Conservation (phyloP, 2,888 invertebrate species). For the Leptopterna dolabrata region DNA sequence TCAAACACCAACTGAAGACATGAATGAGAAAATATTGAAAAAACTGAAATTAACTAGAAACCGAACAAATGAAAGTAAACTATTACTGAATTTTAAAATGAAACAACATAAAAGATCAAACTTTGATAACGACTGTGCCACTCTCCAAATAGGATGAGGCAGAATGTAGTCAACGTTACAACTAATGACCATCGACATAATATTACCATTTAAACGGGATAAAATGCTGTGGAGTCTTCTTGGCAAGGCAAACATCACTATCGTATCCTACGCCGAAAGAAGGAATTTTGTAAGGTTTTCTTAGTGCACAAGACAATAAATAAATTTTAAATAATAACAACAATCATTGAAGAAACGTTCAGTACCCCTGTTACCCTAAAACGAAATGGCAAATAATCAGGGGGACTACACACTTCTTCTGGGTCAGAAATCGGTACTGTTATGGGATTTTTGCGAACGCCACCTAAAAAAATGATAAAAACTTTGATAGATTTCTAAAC, state of each 20-base stretch:
- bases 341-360: background rate
- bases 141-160: background rate
- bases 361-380: constrained; percentile 23
- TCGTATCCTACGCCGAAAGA: constrained; percentile 60
- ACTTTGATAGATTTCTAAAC: constrained; percentile 42
- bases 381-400: background rate
- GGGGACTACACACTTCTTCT: constrained; percentile 27
- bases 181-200: constrained; percentile 17
- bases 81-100: background rate
- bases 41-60: background rate
- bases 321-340: constrained; percentile 26
- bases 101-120: background rate
- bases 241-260: constrained; percentile 58
- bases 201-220: constrained; percentile 49
- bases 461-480: constrained; percentile 54
- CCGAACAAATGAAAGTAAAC: background rate
- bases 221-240: constrained; percentile 57
- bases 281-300: constrained; percentile 57
- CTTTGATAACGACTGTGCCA: background rate
- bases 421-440: constrained; percentile 40
- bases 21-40: background rate
- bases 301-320: constrained; percentile 4
- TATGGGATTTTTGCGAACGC: constrained; percentile 45
- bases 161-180: constrained; percentile 8
- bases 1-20: background rate